Percentiles rank a stretch among this genome's conserved stretches.
phyloP scores from a whole-genome alignment of 2,113 vertebrate genomes.

The Rhinichthys klamathensis region DNA sequence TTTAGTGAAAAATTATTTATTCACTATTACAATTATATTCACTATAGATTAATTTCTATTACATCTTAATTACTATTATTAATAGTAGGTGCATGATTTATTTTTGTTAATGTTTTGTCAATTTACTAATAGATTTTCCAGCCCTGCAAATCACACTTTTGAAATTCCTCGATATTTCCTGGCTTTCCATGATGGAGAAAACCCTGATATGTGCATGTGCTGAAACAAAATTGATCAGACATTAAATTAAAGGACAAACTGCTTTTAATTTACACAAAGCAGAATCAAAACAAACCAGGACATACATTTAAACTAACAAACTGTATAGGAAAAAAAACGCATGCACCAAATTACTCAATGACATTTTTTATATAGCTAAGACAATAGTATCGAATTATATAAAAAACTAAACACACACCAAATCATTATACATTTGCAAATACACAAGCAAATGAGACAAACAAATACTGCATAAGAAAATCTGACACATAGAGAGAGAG shows the following conservation, averaged over 20 bases:
- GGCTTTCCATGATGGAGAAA: neutral
- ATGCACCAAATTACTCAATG: slow-evolving; percentile 16
- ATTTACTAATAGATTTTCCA: neutral
- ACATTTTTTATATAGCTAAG: neutral
- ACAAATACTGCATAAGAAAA: slow-evolving; percentile 32
- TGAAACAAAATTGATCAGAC: neutral
- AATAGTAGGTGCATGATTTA: no score
- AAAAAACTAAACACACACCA: neutral
- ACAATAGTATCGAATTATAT: neutral
- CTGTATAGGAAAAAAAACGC: slow-evolving; percentile 36
- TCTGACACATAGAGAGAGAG: neutral
- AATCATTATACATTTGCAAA: neutral
- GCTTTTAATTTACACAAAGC: slow-evolving; percentile 32
- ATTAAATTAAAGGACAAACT: neutral
- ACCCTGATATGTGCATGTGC: neutral
- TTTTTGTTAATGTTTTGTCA: neutral
- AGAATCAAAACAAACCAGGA: neutral
- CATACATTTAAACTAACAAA: neutral
- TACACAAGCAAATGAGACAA: neutral
- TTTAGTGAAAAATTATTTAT: no score
- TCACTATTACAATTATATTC: no score
- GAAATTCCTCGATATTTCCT: neutral
- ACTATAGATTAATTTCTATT: no score
- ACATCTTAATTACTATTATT: no score
- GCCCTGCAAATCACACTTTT: neutral